Base-by-base conservation (phyloP, 2,888 invertebrate species). In the Drosophila nr. perissopoda region DNA sequence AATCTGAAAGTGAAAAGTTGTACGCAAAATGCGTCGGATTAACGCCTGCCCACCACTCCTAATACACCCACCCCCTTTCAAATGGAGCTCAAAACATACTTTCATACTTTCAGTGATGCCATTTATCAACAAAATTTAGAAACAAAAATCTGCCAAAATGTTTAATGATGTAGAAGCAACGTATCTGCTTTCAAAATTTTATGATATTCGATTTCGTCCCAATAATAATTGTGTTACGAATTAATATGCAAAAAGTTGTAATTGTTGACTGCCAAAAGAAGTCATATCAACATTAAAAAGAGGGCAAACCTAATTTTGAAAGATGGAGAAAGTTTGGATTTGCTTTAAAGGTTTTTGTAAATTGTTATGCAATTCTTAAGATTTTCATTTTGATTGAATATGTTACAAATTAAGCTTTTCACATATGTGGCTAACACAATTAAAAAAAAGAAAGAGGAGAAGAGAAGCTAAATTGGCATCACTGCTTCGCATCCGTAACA, bases 1-100 rank as follows among this genome's bases (percentile, higher is more conserved):
- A 87, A 90, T 83, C 83, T 83, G 74, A 88, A 89, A 89, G 86
- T 88, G 86, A 87, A 87, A 87, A 87, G 86, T 90, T 90, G 88
- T 76, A 81, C 77, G 81, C 79, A 81, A 87, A 87, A 88, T 86
- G 90, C 83, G 83, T 83, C 73, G 81, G 86, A 86, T 87, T 88
- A 87, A 75, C 83, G 76, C 76, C 69, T 54, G 58, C 63, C 65
- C 61, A 29, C 6, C 33, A 7, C 11, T 34, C 34, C 27, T 25
- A n/a, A 25, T 16, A 33, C 4, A 4, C 25, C 40, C 34, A 25
- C 48, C 27, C 33, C 16, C 38, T 63, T 31, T 31, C 63, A 72
- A 62, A 70, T 72, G 57, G 64, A 71, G 56, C 38, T 54, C 60
- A 46, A 60, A 60, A 70, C 66, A 79, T 76, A 62, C 65, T 59